Evolutionary conservation across 2,888 invertebrate genomes (phyloP).

Genomic region (Tiliacea citrago): DNA sequence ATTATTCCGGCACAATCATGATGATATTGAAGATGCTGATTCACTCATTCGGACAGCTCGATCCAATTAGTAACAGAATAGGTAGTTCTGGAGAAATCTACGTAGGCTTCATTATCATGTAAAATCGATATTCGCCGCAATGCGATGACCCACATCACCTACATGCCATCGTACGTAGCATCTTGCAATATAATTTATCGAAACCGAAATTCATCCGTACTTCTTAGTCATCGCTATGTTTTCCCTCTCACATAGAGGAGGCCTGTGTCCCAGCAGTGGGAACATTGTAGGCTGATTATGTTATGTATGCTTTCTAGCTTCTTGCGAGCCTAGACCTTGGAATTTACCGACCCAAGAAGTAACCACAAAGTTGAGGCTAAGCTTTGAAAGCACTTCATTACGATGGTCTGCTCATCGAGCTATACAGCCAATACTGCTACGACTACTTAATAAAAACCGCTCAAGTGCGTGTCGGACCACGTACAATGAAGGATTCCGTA

Average conservation of each 20-base stretch:
- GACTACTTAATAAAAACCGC: not conserved
- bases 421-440: not conserved
- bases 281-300: too few relatives aligned
- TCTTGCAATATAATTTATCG: not conserved
- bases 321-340: too few relatives aligned
- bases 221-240: not conserved
- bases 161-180: too few relatives aligned
- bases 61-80: not conserved
- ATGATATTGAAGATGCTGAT: too few relatives aligned
- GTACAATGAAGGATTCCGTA: too few relatives aligned
- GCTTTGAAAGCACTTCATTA: not conserved
- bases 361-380: not conserved
- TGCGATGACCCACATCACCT: constrained; percentile 34
- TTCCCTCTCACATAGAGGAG: too few relatives aligned
- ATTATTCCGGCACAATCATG: too few relatives aligned
- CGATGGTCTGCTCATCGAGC: not conserved
- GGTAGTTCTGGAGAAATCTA: not conserved
- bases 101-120: not conserved
- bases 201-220: not conserved
- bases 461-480: too few relatives aligned
- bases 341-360: not conserved
- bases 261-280: too few relatives aligned
- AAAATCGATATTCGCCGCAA: constrained; percentile 28
- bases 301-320: too few relatives aligned
- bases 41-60: not conserved